Conservation (phyloP, 1,140 invertebrate species). For the Dufourea novaeangliae region DNA sequence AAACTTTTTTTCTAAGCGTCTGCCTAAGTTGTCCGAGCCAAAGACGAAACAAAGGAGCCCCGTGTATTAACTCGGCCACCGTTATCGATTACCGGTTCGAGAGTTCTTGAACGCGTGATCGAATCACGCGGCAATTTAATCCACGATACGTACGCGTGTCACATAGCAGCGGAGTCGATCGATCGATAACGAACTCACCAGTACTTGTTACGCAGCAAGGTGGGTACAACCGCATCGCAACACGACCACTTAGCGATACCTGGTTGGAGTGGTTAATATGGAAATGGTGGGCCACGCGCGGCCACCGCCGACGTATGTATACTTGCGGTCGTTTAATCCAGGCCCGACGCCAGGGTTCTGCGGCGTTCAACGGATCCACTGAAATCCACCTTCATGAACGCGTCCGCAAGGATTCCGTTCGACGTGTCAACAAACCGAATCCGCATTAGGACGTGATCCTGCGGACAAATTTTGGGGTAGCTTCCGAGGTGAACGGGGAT, state of each 20-base stretch:
- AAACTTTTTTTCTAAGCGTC: too few species aligned
- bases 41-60: background rate
- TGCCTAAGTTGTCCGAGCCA: background rate
- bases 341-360: background rate
- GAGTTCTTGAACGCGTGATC: constrained; percentile 31
- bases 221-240: constrained; percentile 4
- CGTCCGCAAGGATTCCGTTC: constrained; percentile 8
- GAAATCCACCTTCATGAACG: constrained; percentile 20
- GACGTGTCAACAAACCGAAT: constrained; percentile 8
- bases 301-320: background rate
- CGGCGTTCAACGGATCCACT: constrained; percentile 10
- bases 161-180: background rate
- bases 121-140: constrained; percentile 47
- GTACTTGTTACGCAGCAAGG: constrained; percentile 17
- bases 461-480: background rate
- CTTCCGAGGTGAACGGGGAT: background rate
- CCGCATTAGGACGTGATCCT: background rate
- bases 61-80: background rate
- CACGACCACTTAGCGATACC: constrained; percentile 49
- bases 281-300: constrained; percentile 49
- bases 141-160: background rate
- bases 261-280: constrained; percentile 49
- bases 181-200: constrained; percentile 40
- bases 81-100: background rate
- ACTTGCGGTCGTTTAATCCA: constrained; percentile 43